These are phyloP conservation scores for Sialis fuliginosa DNA, from an alignment of 2,888 invertebrate species.

Conservation along the genomic window DNA sequence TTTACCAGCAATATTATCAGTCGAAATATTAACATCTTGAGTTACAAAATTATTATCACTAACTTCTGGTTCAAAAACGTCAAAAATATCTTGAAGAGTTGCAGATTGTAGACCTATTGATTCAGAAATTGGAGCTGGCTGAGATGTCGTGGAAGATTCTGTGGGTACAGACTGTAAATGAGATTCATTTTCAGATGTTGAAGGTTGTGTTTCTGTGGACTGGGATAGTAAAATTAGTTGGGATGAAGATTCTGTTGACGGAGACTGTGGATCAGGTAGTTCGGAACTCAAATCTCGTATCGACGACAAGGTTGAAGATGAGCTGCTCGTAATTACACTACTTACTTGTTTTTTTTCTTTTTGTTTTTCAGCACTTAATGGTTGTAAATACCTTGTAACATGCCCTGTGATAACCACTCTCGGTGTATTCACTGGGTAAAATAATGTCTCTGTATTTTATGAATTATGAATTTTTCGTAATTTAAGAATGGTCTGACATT, in stretches of 20 bases:
- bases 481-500: no score
- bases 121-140: background rate
- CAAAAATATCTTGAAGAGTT: background rate
- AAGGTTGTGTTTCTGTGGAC: background rate
- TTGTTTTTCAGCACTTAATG: background rate
- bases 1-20: no score
- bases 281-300: background rate
- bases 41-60: no score
- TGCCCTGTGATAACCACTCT: no score
- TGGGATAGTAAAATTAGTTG: background rate
- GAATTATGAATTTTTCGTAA: no score
- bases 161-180: background rate
- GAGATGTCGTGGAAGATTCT: background rate
- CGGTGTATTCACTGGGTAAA: no score
- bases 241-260: no score
- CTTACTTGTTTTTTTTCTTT: background rate
- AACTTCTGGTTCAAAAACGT: background rate
- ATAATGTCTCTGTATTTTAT: no score
- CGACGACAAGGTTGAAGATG: background rate
- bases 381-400: no score
- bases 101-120: background rate
- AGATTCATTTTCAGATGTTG: background rate
- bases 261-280: background rate
- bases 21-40: no score
- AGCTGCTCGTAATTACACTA: background rate